Base-by-base conservation (phyloP, 2,113 vertebrate species). In the Chamaetylas fuelleborni region DNA sequence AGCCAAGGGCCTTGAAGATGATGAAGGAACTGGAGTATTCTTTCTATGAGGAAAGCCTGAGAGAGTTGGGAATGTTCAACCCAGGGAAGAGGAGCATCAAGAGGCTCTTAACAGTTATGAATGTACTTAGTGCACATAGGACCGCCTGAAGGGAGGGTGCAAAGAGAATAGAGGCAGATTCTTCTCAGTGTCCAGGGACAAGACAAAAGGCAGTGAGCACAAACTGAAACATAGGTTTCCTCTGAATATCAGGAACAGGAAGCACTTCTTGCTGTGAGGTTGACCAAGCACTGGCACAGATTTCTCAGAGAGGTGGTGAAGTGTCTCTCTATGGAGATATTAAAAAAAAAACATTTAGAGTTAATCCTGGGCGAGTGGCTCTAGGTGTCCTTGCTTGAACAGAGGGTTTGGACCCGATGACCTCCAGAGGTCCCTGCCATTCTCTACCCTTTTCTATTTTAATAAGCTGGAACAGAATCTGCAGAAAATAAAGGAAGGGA, bases 251-350 rank as follows among this genome's bases (percentile, higher is more conserved):
- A 88, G 48, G 26, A 72, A 19, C 19, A 72, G 28, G n/a, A 73
- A 73, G 14, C 15, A 10, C 6, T 62, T 57, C 13, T n/a, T 74
- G 22, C 28, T 53, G 18, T 51, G 48, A n/a, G n/a, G n/a, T n/a
- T n/a, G n/a, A 71, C 29, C 7, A 8, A 62, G 26, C 10, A 31
- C 19, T 47, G 48, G 3, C 19, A 43, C 24, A 22, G n/a, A 13
- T 28, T 62, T 8, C 23, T 14, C 13, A 16, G 9, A 16, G 40
- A 67, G 14, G 9, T 40, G 38, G 3, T 34, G 14, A 14, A 33
- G 2, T 70, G 9, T 82, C 7, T 29, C 3, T 57, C 48, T 1
- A 0, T 51, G 22, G 12, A 19, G 12, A 43, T 57, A 58, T 3
- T 33, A 24, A 61, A 61, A 56, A 61, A 56, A n/a, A 60, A 28